These are phyloP conservation scores for Clarias gariepinus DNA, from an alignment of 2,113 vertebrate species.

Conservation along the genomic window DNA sequence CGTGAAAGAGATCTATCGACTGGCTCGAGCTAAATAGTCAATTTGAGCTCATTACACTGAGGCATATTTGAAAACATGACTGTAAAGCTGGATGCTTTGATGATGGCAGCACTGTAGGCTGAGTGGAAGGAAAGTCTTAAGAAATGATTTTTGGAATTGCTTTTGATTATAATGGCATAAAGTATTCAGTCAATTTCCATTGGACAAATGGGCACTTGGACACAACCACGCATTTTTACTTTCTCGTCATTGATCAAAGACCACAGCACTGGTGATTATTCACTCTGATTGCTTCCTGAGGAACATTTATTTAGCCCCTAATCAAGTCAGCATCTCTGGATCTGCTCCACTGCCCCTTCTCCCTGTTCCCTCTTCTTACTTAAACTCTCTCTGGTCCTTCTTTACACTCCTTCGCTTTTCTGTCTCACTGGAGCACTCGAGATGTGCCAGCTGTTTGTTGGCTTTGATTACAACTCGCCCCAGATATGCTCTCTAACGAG, in stretches of 20 bases:
- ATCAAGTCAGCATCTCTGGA: conserved; percentile 44
- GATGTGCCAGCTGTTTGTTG: conserved; percentile 75
- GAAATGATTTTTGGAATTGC: neutral
- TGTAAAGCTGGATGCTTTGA: conserved; percentile 45
- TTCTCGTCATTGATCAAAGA: neutral
- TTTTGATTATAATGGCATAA: neutral
- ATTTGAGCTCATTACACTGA: conserved; percentile 46
- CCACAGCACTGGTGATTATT: neutral
- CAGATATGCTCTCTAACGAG: conserved; percentile 81
- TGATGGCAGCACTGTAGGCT: conserved; percentile 21
- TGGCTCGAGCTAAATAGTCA: conserved; percentile 40
- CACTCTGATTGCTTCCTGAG: neutral
- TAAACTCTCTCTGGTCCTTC: conserved; percentile 26
- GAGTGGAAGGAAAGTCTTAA: neutral
- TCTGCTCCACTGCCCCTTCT: neutral
- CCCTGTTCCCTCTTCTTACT: neutral
- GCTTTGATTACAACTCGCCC: conserved; percentile 78
- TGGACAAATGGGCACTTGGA: neutral
- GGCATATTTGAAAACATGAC: conserved; percentile 52
- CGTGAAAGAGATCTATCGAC: conserved; percentile 44
- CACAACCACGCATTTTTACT: neutral
- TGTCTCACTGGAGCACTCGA: conserved; percentile 50
- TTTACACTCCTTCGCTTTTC: conserved; percentile 15
- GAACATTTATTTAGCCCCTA: conserved; percentile 18
- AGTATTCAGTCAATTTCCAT: neutral